Evolutionary conservation across 2,888 invertebrate genomes (phyloP).

Genomic region (Altica lythri): DNA sequence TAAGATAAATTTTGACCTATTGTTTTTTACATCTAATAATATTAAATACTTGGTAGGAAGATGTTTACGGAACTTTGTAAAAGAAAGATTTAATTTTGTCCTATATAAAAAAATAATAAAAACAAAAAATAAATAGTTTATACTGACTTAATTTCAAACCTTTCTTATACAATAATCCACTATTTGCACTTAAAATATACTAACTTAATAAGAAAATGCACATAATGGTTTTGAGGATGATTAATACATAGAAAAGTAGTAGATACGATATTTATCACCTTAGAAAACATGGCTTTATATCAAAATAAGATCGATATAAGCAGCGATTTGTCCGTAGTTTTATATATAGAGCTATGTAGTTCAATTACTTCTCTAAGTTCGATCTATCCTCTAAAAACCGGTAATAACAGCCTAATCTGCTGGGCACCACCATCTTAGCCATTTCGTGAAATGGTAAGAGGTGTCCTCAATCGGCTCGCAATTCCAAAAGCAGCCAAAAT

Average conservation of each 20-base stretch:
- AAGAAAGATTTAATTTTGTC: conserved; percentile 30
- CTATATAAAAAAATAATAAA: conserved; percentile 27
- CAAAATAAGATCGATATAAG: no score
- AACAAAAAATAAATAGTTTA: conserved; percentile 37
- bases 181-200: conserved; percentile 49
- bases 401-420: conserved; percentile 54
- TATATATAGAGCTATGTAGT: no score
- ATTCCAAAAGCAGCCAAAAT: conserved; percentile 49
- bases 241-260: no score
- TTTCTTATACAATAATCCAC: conserved; percentile 36
- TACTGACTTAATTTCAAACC: conserved; percentile 29
- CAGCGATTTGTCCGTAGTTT: no score
- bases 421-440: conserved; percentile 50
- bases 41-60: conserved; percentile 59
- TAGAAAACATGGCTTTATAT: no score
- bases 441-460: conserved; percentile 56
- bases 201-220: conserved; percentile 49
- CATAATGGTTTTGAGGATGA: no score
- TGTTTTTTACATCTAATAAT: conserved; percentile 46
- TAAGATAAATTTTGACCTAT: conserved; percentile 45
- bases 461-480: conserved; percentile 44
- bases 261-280: no score
- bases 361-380: no score
- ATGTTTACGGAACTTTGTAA: conserved; percentile 48
- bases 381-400: conserved; percentile 8